These are phyloP conservation scores for Lasioglossum pauxillum DNA, from an alignment of 2,888 invertebrate species.

Conservation along the genomic window DNA sequence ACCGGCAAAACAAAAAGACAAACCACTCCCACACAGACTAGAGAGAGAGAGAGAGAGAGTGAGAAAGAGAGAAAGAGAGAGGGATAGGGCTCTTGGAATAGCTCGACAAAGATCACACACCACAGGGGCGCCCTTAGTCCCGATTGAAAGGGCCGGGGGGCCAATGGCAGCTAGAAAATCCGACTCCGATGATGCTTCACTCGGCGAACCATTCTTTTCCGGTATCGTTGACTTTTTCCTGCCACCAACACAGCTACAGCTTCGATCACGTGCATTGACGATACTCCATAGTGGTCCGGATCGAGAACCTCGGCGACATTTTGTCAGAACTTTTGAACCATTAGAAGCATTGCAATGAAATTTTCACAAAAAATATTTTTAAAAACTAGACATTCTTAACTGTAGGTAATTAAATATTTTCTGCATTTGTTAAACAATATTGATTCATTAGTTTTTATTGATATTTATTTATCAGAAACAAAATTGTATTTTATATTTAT, in stretches of 20 bases:
- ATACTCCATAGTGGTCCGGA: neutral
- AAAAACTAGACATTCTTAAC: too few species aligned
- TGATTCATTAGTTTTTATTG: too few species aligned
- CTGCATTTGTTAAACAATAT: too few species aligned
- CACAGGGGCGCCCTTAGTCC: slow-evolving; percentile 27
- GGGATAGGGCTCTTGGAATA: neutral
- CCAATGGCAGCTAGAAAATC: slow-evolving; percentile 34
- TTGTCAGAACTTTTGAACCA: too few species aligned
- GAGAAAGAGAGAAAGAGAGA: neutral
- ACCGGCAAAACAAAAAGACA: slow-evolving; percentile 20
- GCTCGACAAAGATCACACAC: slow-evolving; percentile 1
- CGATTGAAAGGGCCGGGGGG: slow-evolving; percentile 23
- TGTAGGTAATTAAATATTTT: too few species aligned
- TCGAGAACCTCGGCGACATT: too few species aligned
- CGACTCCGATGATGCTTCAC: slow-evolving; percentile 32
- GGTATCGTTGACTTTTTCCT: slow-evolving; percentile 61
- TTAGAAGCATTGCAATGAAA: too few species aligned
- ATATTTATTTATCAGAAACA: too few species aligned
- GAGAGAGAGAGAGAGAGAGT: neutral
- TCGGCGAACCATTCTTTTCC: slow-evolving; percentile 48
- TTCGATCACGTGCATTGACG: neutral
- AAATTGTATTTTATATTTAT: too few species aligned
- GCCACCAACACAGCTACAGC: slow-evolving; percentile 25
- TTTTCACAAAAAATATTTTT: too few species aligned
- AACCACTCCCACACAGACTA: neutral